These are phyloP conservation scores for Echinops telfairi DNA, from an alignment of 2,113 vertebrate genomes.

Conservation along the genomic window DNA sequence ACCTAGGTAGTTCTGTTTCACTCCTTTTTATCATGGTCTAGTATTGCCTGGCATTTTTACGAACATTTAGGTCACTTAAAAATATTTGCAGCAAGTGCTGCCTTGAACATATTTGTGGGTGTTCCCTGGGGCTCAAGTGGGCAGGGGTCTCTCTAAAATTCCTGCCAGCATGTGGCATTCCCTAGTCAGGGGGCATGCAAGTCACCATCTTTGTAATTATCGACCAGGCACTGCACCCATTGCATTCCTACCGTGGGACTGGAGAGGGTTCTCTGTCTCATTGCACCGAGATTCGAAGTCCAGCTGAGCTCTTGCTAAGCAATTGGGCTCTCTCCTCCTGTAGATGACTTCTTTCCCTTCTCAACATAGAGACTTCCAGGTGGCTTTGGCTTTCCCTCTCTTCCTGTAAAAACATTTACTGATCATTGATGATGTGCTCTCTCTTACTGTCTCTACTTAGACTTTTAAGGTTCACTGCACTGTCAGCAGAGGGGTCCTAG, in stretches of 20 bases:
- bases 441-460: background rate
- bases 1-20: background rate
- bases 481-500: background rate
- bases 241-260: background rate
- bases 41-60: constrained; percentile 32
- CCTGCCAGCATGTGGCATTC: background rate
- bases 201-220: background rate
- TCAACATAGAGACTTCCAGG: constrained; percentile 14
- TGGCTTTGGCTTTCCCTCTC: constrained; percentile 29
- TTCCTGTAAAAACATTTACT: constrained; percentile 48
- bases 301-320: constrained; percentile 7
- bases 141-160: constrained; percentile 12
- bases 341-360: background rate
- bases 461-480: constrained; percentile 13
- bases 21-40: constrained; percentile 51
- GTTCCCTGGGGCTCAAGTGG: background rate
- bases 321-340: background rate
- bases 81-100: constrained; percentile 1
- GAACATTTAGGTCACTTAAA: constrained; percentile 53
- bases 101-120: background rate
- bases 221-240: background rate
- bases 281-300: background rate
- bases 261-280: background rate
- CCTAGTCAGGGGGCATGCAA: background rate
- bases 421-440: constrained; percentile 29